Evolutionary conservation across 2,888 invertebrate species (phyloP).

Genomic region (Spodoptera picta): DNA sequence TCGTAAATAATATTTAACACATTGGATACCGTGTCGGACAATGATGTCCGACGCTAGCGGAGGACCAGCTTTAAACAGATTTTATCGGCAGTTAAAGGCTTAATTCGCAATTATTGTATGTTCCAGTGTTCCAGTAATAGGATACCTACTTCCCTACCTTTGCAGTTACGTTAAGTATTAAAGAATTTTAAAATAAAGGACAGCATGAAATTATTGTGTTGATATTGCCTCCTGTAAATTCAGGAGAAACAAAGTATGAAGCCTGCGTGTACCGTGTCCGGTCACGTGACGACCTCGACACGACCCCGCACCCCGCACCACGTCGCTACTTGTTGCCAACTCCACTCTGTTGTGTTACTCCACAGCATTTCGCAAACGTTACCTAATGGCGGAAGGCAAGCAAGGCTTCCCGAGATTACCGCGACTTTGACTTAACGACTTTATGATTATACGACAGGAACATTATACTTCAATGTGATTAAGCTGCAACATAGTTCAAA

Average conservation of each 20-base stretch:
- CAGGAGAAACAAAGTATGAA: not conserved
- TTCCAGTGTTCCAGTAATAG: too few relatives aligned
- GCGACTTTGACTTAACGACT: constrained; percentile 16
- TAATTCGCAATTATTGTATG: too few relatives aligned
- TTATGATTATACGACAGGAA: constrained; percentile 13
- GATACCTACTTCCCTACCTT: too few relatives aligned
- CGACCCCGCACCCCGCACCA: not conserved
- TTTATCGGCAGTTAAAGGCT: too few relatives aligned
- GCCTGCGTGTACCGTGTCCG: not conserved
- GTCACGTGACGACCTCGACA: not conserved
- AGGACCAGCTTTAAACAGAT: too few relatives aligned
- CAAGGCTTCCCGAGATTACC: constrained; percentile 24
- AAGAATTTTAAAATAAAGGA: too few relatives aligned
- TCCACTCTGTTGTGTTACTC: constrained; percentile 19
- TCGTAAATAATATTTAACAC: too few relatives aligned
- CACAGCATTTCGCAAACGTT: constrained; percentile 9
- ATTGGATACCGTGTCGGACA: too few relatives aligned
- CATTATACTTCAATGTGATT: not conserved
- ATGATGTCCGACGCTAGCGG: too few relatives aligned
- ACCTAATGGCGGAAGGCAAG: constrained; percentile 26
- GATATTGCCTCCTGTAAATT: not conserved
- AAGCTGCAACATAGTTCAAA: not conserved
- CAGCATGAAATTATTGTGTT: too few relatives aligned
- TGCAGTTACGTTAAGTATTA: too few relatives aligned
- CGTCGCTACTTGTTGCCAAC: constrained; percentile 4